A percentile compares a stretch with the other conserved stretches of the same genome.
Conservation (phyloP, 2,888 invertebrate genomes). For the Caenorhabditis sinica region DNA sequence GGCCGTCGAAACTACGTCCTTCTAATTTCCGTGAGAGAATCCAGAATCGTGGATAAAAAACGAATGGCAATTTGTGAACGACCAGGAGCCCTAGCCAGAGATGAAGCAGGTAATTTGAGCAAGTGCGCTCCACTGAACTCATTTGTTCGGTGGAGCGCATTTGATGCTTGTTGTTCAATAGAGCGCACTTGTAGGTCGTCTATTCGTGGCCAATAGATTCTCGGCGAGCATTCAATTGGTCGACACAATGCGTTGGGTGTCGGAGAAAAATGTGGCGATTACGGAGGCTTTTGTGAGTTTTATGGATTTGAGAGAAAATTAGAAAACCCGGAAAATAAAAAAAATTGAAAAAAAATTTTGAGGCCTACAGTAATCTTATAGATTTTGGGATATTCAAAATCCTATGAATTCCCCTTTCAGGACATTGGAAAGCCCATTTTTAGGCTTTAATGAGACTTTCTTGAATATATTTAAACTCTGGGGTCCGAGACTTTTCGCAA, state of each 20-base stretch:
- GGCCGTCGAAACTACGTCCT: conserved; percentile 73
- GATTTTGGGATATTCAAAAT: too few relatives aligned
- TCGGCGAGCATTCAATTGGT: conserved; percentile 70
- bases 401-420: too few relatives aligned
- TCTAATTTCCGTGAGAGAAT: conserved; percentile 70
- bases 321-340: not conserved
- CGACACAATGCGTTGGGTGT: conserved; percentile 72
- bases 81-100: conserved; percentile 71
- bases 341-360: too few relatives aligned
- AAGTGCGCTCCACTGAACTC: conserved; percentile 2
- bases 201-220: conserved; percentile 72
- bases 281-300: conserved; percentile 59
- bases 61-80: conserved; percentile 73
- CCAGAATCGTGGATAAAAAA: conserved; percentile 68
- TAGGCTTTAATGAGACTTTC: too few relatives aligned
- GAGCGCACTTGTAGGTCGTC: conserved; percentile 58
- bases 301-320: not conserved
- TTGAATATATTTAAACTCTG: too few relatives aligned
- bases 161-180: not conserved
- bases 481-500: too few relatives aligned
- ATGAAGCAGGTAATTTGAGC: conserved; percentile 71
- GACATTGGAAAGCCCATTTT: too few relatives aligned
- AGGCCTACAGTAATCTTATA: too few relatives aligned
- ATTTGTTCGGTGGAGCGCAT: not conserved
- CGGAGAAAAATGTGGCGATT: conserved; percentile 70